These are phyloP conservation scores for Meloe dianella DNA, from an alignment of 2,888 invertebrate species.

Conservation along the genomic window DNA sequence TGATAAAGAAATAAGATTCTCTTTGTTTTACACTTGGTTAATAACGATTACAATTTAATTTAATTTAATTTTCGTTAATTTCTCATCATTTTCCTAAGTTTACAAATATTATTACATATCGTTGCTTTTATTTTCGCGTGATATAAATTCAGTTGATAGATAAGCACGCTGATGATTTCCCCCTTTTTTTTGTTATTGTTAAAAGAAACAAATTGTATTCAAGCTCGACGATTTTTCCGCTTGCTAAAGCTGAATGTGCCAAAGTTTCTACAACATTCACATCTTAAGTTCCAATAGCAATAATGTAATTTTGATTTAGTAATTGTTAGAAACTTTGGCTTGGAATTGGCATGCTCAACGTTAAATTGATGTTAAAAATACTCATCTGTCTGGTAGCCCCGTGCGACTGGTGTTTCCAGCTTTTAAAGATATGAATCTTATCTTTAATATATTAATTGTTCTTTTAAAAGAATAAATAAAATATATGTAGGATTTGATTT, in stretches of 20 bases:
- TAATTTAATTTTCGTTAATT: slow-evolving; percentile 32
- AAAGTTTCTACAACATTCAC: slow-evolving; percentile 34
- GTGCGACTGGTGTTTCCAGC: slow-evolving; percentile 55
- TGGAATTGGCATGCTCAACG: slow-evolving; percentile 55
- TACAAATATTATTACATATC: slow-evolving; percentile 42
- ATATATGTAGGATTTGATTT: slow-evolving; percentile 49
- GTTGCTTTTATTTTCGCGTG: slow-evolving; percentile 32
- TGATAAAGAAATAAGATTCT: neutral
- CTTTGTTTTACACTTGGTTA: neutral
- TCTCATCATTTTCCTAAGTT: slow-evolving; percentile 50
- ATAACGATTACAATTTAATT: slow-evolving; percentile 31
- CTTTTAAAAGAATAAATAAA: slow-evolving; percentile 2
- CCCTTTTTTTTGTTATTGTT: neutral
- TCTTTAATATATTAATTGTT: slow-evolving; percentile 38
- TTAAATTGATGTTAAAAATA: slow-evolving; percentile 50
- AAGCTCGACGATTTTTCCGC: slow-evolving; percentile 30
- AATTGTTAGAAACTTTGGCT: slow-evolving; percentile 43
- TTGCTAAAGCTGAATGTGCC: slow-evolving; percentile 40
- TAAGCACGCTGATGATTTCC: slow-evolving; percentile 19
- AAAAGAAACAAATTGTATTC: neutral
- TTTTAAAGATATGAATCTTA: slow-evolving; percentile 48
- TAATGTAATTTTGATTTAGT: too few species aligned
- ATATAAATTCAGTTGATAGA: slow-evolving; percentile 29
- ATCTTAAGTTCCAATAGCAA: too few species aligned
- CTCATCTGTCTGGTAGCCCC: slow-evolving; percentile 61